phyloP scores from a whole-genome alignment of 2,797 vertebrate genomes.

The Pelobates cultripes region DNA sequence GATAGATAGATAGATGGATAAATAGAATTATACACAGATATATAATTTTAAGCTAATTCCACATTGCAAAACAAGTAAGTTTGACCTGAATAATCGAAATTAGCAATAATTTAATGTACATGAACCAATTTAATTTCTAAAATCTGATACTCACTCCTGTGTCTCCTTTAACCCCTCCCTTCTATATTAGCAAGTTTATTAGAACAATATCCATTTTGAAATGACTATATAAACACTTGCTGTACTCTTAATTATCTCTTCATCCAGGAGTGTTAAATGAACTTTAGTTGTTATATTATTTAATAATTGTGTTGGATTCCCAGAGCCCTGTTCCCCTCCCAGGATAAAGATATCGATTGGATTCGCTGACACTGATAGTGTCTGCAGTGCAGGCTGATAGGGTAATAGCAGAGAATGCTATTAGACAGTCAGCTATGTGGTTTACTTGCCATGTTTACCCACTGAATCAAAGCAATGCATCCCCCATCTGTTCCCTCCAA shows the following conservation, averaged over 20 bases:
- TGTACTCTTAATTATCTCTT: neutral
- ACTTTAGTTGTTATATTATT: neutral
- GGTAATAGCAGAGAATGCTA: neutral
- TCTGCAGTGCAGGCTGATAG: too few relatives aligned
- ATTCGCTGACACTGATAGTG: too few relatives aligned
- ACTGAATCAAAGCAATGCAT: conserved; percentile 95
- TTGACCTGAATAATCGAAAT: too few relatives aligned
- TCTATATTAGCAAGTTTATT: neutral
- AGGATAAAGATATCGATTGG: neutral
- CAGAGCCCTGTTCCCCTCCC: neutral
- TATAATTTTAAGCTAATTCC: too few relatives aligned
- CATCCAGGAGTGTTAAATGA: neutral
- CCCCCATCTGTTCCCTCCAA: conserved; percentile 70
- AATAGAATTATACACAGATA: too few relatives aligned
- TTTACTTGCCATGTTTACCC: conserved; percentile 80
- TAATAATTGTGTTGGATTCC: neutral
- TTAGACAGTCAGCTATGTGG: neutral
- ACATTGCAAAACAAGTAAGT: too few relatives aligned
- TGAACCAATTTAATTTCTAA: too few relatives aligned
- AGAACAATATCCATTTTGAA: neutral
- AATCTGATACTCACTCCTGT: too few relatives aligned
- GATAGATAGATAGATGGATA: too few relatives aligned
- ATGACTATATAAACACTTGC: neutral
- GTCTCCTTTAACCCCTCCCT: too few relatives aligned
- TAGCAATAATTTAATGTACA: too few relatives aligned